Evolutionary conservation across 2,888 invertebrate genomes (phyloP).

Genomic region (Philopedon plagiatum): DNA sequence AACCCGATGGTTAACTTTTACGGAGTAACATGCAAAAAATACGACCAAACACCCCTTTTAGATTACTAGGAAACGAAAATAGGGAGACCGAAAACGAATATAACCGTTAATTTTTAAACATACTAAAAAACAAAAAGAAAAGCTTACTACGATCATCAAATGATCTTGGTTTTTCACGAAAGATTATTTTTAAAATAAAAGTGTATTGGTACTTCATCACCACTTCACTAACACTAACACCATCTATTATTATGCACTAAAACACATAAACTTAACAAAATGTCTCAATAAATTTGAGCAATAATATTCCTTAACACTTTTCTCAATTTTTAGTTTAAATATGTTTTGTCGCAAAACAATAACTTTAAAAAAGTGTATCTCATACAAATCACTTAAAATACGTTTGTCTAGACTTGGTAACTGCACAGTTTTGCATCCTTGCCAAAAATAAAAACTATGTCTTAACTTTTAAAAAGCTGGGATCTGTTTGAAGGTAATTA

Average conservation of each 20-base stretch:
- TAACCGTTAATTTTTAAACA: no score
- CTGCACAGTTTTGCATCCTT: neutral
- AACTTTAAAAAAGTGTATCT: neutral
- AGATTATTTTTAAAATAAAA: neutral
- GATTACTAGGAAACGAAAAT: no score
- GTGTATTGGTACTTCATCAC: neutral
- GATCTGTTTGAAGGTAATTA: neutral
- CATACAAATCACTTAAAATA: conserved; percentile 1
- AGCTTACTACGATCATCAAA: no score
- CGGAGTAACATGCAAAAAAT: no score
- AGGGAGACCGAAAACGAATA: no score
- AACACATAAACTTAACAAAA: neutral
- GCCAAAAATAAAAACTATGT: neutral
- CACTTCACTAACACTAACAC: neutral
- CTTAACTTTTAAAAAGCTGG: neutral
- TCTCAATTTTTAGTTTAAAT: neutral
- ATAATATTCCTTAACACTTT: no score
- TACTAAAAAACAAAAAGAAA: no score
- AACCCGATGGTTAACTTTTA: no score
- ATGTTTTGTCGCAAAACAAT: neutral
- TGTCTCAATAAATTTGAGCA: neutral
- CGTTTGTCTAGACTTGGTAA: neutral
- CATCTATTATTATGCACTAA: neutral
- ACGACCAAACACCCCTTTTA: no score
- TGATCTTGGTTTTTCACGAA: neutral